These are phyloP conservation scores for Listrodromus nycthemerus DNA, from an alignment of 2,888 invertebrate species.

Conservation along the genomic window DNA sequence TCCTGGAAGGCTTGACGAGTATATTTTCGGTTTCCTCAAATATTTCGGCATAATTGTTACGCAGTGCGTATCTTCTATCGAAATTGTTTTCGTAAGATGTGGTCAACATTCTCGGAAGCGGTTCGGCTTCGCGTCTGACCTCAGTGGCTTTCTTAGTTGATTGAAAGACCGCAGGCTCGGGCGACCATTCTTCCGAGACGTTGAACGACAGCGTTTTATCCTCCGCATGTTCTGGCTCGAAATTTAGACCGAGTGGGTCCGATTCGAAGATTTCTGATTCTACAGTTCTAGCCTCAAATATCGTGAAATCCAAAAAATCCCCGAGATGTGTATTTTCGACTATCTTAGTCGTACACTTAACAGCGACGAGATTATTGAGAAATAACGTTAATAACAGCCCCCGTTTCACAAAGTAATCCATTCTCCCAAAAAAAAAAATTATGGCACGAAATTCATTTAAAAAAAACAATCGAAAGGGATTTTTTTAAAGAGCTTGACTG, in stretches of 20 bases:
- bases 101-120: conserved; percentile 9
- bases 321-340: conserved; percentile 11
- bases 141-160: conserved; percentile 4
- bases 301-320: conserved; percentile 9
- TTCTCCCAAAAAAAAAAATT: conserved; percentile 1
- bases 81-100: conserved; percentile 49
- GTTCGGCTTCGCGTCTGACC: background rate
- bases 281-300: background rate
- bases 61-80: conserved; percentile 33
- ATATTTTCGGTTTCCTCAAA: conserved; percentile 2
- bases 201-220: background rate
- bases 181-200: background rate
- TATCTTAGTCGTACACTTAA: background rate
- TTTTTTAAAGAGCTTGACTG: background rate
- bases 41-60: conserved; percentile 55
- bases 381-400: conserved; percentile 5
- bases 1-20: background rate
- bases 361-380: background rate
- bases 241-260: conserved; percentile 20
- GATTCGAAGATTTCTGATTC: conserved; percentile 7
- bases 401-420: background rate
- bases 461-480: conserved; percentile 1
- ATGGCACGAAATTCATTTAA: background rate
- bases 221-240: conserved; percentile 9
- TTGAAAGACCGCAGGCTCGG: background rate